Base-by-base conservation (phyloP, 2,797 vertebrate genomes). In the Enteromius paludinosus region DNA sequence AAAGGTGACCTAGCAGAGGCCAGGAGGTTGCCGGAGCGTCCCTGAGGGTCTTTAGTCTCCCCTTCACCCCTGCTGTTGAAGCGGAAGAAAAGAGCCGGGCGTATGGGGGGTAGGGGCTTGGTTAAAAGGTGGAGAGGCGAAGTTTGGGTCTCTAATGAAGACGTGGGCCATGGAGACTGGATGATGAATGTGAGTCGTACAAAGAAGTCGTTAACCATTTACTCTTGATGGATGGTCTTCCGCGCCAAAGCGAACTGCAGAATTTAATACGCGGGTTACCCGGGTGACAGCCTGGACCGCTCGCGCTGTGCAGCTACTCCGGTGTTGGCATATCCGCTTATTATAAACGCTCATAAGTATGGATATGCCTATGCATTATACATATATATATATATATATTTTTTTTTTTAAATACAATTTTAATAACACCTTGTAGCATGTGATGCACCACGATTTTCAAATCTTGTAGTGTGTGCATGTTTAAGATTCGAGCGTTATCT, bases 191-290 rank as follows among this genome's bases (percentile, higher is more conserved):
- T 88, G 83, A 88, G 80, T 18, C 79, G 87, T 85, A 94, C 92
- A 94, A 95, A 94, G 92, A 88, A 89, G 89, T 88, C 88, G 92
- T 95, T 95, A 94, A 94, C 91, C 91, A 95, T 95, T 95, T 92
- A 95, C 94, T 93, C 88, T 90, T 95, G 94, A 95, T 95, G 89
- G 93, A 95, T 95, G 91, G 92, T 91, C 89, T 90, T 86, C 89
- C 91, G 92, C 90, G 89, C 90, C 88, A 78, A 90, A 88, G 86
- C 90, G 85, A 91, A 90, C 61, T 85, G 84, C 35, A 85, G 89
- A 92, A 33, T 70, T 93, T 93, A 92, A 87, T 76, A 86, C 56
- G 72, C 84, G 83, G 69, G 91, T 92, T 90, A 90, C 92, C 91
- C 64, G 59, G 92, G 87, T n/a, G 86, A 93, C 85, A 80, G 66